Evolutionary conservation across 2,888 invertebrate species (phyloP).

Genomic region (Diarsia dahlii): DNA sequence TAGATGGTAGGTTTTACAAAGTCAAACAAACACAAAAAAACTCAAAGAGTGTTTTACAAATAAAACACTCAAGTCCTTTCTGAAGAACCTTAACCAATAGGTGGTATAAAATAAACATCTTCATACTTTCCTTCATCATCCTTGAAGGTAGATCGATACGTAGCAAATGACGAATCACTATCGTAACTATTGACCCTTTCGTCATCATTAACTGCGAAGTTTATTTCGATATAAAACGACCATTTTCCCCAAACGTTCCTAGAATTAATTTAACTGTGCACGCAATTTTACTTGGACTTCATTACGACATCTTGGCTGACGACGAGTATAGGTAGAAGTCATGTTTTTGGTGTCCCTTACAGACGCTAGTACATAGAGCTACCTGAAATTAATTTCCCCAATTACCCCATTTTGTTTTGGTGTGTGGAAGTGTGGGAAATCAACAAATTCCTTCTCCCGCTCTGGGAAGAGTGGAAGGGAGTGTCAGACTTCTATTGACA

Average conservation of each 20-base stretch:
- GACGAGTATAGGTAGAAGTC: background rate
- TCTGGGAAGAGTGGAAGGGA: no score
- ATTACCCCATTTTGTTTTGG: no score
- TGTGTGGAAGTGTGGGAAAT: no score
- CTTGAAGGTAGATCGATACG: conserved; percentile 5
- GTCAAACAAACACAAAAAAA: no score
- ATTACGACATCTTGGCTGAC: conserved; percentile 2
- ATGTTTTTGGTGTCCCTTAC: background rate
- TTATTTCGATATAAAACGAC: conserved; percentile 38
- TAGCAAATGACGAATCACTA: background rate
- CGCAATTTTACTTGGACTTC: background rate
- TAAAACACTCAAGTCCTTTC: no score
- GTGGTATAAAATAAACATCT: background rate
- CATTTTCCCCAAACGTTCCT: conserved; percentile 50
- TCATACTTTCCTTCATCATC: background rate
- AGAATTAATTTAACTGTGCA: conserved; percentile 34
- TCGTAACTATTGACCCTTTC: conserved; percentile 20
- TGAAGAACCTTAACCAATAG: no score
- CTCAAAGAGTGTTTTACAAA: no score
- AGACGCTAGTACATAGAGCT: no score
- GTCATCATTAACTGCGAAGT: conserved; percentile 31
- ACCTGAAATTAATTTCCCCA: no score
- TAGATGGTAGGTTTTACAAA: no score
- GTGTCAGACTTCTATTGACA: no score
- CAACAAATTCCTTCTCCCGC: no score